These are phyloP conservation scores for Aplochiton taeniatus DNA, from an alignment of 2,797 vertebrate genomes.

Conservation along the genomic window DNA sequence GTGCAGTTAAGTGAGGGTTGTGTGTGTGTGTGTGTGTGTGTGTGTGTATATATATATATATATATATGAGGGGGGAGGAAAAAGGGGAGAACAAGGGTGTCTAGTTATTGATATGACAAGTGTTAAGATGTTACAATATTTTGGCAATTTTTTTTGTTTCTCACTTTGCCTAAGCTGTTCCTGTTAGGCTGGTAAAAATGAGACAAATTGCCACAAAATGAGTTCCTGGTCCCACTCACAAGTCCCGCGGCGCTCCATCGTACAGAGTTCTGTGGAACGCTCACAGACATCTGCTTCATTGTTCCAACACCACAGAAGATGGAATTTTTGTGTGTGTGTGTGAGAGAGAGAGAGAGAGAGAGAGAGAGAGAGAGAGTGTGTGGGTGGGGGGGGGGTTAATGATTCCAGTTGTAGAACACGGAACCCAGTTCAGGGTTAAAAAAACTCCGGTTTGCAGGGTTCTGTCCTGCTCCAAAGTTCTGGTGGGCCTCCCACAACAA, in stretches of 20 bases:
- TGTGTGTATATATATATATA: no score
- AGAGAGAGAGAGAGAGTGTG: neutral
- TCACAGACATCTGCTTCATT: neutral
- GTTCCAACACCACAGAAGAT: neutral
- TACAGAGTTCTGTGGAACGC: neutral
- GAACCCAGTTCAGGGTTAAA: conserved; percentile 10
- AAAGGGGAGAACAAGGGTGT: neutral
- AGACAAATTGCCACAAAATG: neutral
- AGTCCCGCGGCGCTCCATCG: neutral
- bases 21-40: no score
- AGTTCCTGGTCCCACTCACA: neutral
- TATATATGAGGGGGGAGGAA: conserved; percentile 14
- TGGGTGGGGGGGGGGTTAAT: conserved; percentile 24
- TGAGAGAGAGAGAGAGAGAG: no score
- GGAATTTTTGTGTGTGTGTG: neutral
- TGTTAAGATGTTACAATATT: no score
- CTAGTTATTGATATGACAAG: no score
- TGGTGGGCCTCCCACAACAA: conserved; percentile 34
- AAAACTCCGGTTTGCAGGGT: conserved; percentile 33
- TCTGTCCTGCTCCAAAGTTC: conserved; percentile 22
- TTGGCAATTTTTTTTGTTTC: neutral
- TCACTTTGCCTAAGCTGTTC: neutral
- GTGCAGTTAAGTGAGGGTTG: conserved; percentile 15
- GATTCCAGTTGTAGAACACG: conserved; percentile 52
- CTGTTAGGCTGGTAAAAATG: neutral